Base-by-base conservation (phyloP, 2,797 vertebrate species). In the Scleropages formosus region DNA sequence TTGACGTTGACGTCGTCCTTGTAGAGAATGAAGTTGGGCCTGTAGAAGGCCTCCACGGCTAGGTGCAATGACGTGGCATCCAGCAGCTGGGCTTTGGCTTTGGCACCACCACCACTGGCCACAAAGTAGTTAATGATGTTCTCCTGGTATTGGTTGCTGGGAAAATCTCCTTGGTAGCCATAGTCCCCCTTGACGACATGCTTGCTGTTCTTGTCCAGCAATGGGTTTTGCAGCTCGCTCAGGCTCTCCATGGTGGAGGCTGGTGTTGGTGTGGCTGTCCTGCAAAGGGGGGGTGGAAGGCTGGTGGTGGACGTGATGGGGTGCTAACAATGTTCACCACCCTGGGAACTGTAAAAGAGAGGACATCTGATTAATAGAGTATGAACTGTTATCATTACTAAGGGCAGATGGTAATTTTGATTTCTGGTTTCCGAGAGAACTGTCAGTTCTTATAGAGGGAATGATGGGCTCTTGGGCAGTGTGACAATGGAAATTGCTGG, bases 121-220 rank as follows among this genome's bases (percentile, higher is more conserved):
- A 96, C 95, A 82, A 98, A 96, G 85, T 96, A 97, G 80, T 95
- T 97, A 77, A 97, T 96, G 78, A 98, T 93, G 89, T 98, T 96
- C 84, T 95, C 94, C 83, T 94, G 94, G 85, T 96, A 94, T 73
- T 70, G 92, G 78, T 94, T 96, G 66, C 89, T 89, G 9, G 94
- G 84, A 46, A 95, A 94, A 80, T 95, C 93, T 24, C 93, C 93
- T 63, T 92, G 92, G 56, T 95, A 98, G 79, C 94, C 90, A n/a
- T 89, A 94, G 82, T 88, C 87, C 31, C 87, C 73, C 18, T 78
- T 92, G 39, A 91, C 89, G 81, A 96, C 90, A 67, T 95, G 95
- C 78, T 93, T 91, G 0, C 91, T 95, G 87, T 91, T 92, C 81
- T 95, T 94, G 84, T 96, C 93, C 89, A 98, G 78, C 83, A 98